Percentiles rank a stretch among this genome's conserved stretches.
Conservation (phyloP, 2,113 vertebrate genomes). For the Oryzias celebensis region DNA sequence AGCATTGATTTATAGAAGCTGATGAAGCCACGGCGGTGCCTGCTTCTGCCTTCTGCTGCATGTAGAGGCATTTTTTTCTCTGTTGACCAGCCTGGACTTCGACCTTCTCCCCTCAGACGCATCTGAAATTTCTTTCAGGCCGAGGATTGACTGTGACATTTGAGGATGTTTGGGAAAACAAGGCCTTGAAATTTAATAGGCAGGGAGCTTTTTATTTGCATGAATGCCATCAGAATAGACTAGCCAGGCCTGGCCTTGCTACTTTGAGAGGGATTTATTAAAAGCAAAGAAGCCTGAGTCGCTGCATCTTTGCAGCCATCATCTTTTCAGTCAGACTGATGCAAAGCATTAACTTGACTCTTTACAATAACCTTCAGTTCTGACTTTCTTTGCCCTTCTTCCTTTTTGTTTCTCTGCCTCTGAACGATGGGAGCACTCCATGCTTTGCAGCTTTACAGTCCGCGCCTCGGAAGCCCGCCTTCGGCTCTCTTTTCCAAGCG, state of each 20-base stretch:
- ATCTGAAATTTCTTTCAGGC: constrained; percentile 47
- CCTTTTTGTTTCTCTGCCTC: constrained; percentile 1
- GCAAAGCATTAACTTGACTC: constrained; percentile 37
- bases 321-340: constrained; percentile 27
- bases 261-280: constrained; percentile 12
- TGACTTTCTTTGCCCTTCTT: constrained; percentile 5
- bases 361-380: constrained; percentile 8
- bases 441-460: constrained; percentile 3
- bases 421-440: not conserved
- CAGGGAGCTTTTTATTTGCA: constrained; percentile 52
- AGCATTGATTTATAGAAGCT: constrained; percentile 54
- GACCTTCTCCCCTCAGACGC: constrained; percentile 16
- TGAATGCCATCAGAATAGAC: constrained; percentile 38
- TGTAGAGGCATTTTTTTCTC: constrained; percentile 22
- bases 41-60: constrained; percentile 21
- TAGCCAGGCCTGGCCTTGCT: constrained; percentile 24
- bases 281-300: constrained; percentile 8
- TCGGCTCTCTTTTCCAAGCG: constrained; percentile 20
- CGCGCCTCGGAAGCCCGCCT: constrained; percentile 14
- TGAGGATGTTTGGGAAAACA: constrained; percentile 53
- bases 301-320: constrained; percentile 25
- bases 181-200: constrained; percentile 61
- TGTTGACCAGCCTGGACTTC: constrained; percentile 10
- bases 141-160: constrained; percentile 57
- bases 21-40: constrained; percentile 32